phyloP scores from a whole-genome alignment of 1,140 invertebrate species.

The Philopotamus ludificatus region DNA sequence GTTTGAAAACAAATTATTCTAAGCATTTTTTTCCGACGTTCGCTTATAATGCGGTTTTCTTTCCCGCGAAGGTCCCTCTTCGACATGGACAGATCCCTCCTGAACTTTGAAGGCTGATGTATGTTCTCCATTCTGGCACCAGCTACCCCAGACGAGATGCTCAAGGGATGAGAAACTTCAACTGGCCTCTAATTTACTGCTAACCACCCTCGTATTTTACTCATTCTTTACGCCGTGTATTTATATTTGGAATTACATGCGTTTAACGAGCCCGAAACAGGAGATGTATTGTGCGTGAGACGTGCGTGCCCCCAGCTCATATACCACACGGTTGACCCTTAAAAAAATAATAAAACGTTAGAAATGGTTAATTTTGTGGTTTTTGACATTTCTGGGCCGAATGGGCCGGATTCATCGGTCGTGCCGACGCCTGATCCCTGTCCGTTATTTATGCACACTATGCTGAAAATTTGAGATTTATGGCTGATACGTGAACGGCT shows the following conservation, averaged over 20 bases:
- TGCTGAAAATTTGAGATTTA: constrained; percentile 42
- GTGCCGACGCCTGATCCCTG: not conserved
- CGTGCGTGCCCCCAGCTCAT: too few relatives aligned
- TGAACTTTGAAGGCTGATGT: constrained; percentile 11
- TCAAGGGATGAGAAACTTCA: constrained; percentile 14
- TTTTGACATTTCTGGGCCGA: too few relatives aligned
- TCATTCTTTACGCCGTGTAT: constrained; percentile 1
- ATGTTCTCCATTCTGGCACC: constrained; percentile 6
- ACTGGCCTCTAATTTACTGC: constrained; percentile 35
- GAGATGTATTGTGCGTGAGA: too few relatives aligned
- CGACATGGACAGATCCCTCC: constrained; percentile 1
- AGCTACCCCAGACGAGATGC: not conserved
- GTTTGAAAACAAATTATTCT: too few relatives aligned
- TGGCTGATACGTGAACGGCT: constrained; percentile 37
- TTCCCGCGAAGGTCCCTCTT: not conserved
- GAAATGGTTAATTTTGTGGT: too few relatives aligned
- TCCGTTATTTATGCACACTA: constrained; percentile 41
- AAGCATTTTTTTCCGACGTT: too few relatives aligned
- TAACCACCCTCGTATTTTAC: constrained; percentile 35
- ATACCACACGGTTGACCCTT: too few relatives aligned
- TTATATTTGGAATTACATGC: constrained; percentile 1
- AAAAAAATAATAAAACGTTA: too few relatives aligned
- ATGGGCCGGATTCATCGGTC: too few relatives aligned
- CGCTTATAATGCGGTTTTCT: not conserved
- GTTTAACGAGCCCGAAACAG: not conserved